These are phyloP conservation scores for Elanoides forficatus DNA, from an alignment of 2,113 vertebrate species.

Conservation along the genomic window DNA sequence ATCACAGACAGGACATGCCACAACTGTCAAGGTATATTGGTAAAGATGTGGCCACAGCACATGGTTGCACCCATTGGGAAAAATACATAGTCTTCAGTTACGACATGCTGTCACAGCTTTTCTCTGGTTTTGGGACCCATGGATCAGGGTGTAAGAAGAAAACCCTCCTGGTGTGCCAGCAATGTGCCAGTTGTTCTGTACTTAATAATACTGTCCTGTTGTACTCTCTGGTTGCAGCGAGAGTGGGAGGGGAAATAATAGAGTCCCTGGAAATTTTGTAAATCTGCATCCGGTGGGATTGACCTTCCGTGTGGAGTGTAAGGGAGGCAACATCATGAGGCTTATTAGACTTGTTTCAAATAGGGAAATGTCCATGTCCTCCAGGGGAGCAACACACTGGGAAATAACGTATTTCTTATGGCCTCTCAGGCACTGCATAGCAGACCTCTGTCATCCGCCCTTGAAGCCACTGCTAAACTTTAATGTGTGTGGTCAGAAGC, in stretches of 20 bases:
- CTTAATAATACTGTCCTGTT: background rate
- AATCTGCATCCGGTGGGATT: background rate
- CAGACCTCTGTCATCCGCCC: background rate
- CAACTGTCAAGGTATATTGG: background rate
- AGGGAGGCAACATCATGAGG: background rate
- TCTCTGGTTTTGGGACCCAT: background rate
- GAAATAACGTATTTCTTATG: background rate
- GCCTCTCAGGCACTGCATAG: background rate
- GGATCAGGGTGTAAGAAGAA: background rate
- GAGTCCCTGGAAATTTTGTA: background rate
- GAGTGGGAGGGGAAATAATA: background rate
- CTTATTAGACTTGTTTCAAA: background rate
- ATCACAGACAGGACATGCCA: background rate
- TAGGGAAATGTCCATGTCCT: background rate
- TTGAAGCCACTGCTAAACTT: background rate
- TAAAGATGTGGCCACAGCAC: background rate
- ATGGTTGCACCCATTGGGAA: background rate
- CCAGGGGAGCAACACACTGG: background rate
- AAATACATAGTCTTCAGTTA: background rate
- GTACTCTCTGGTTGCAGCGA: background rate
- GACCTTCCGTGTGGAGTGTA: background rate
- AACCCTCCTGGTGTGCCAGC: background rate
- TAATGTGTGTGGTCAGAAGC: background rate
- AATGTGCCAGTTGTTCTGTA: background rate
- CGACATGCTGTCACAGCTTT: background rate